These are phyloP conservation scores for Danio choprae DNA, from an alignment of 2,797 vertebrate genomes.

Conservation along the genomic window DNA sequence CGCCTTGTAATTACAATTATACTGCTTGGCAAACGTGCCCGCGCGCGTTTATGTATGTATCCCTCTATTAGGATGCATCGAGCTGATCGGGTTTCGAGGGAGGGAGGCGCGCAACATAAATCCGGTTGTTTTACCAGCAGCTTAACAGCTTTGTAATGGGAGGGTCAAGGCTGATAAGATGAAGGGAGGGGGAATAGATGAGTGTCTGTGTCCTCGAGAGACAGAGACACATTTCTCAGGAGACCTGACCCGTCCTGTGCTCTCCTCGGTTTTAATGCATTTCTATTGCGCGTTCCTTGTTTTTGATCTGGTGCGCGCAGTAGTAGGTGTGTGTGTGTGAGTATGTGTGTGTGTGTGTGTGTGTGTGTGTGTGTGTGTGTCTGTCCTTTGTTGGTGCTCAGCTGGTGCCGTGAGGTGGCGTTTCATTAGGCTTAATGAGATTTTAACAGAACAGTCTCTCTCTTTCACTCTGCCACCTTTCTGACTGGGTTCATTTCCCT, in stretches of 20 bases:
- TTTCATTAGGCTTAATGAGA: slow-evolving; percentile 83
- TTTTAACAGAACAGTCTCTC: slow-evolving; percentile 74
- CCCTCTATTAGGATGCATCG: slow-evolving; percentile 55
- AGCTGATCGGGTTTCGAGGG: slow-evolving; percentile 52
- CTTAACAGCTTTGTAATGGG: slow-evolving; percentile 78
- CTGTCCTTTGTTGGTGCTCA: slow-evolving; percentile 74
- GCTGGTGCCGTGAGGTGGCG: slow-evolving; percentile 74
- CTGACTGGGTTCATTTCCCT: slow-evolving; percentile 64
- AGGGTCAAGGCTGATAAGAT: slow-evolving; percentile 66
- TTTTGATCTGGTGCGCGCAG: slow-evolving; percentile 63
- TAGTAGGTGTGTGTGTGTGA: slow-evolving; percentile 51
- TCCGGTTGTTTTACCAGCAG: slow-evolving; percentile 78
- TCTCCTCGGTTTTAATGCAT: slow-evolving; percentile 62
- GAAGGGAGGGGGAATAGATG: slow-evolving; percentile 67
- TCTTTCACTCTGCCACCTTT: slow-evolving; percentile 10
- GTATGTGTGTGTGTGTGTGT: slow-evolving; percentile 59
- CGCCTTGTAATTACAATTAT: slow-evolving; percentile 49
- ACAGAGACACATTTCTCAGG: slow-evolving; percentile 62
- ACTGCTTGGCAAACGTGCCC: slow-evolving; percentile 35
- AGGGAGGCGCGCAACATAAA: slow-evolving; percentile 55
- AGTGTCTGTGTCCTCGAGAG: slow-evolving; percentile 70
- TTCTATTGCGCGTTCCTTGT: slow-evolving; percentile 62
- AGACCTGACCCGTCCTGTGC: slow-evolving; percentile 47
- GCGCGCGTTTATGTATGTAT: slow-evolving; percentile 31
- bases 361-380: slow-evolving; percentile 62